Base-by-base conservation (phyloP, 2,888 invertebrate species). In the Melanophora roralis region DNA sequence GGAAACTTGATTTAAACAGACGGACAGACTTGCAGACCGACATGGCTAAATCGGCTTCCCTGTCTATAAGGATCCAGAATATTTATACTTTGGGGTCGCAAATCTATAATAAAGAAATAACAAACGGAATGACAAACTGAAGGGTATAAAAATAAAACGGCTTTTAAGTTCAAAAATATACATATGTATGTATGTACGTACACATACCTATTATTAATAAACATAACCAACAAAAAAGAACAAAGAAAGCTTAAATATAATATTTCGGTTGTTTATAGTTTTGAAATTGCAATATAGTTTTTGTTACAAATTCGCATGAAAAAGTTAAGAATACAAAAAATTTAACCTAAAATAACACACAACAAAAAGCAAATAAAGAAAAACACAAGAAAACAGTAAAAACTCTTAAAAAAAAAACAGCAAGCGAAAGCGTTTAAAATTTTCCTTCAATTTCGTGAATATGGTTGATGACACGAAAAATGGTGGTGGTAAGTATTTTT, bases 401-500 rank as follows among this genome's bases (percentile, higher is more conserved):
- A n/a, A n/a, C n/a, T 23, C 19, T 36, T 47, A 47, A 23, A 7
- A 19, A 32, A 27, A 59, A 60, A 27, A 43, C 23, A 9, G 40
- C 40, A 67, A 47, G 32, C 23, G 11, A 16, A 47, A 57, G 16
- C 27, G 36, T 38, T 45, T 23, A 45, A 36, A 16, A 49, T 59
- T 60, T 49, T 34, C 11, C 27, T 40, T 57, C 47, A 27, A 45
- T 27, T 68, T 40, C 23, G 5, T 43, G 47, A 76, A 57, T 62
- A 80, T 80, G 79, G 79, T 72, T 43, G 79, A 80, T 72, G 49
- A 65, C 27, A 57, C 75, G 71, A 80, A 80, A 80, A 72, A 57
- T 60, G 65, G 74, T 68, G 75, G 74, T 68, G 75, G 79, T 80
- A 80, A 80, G 79, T 73, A 38, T n/a, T 23, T 43, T 36, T 45